Conservation (phyloP, 1,140 invertebrate species). For the Subanguina moxae region DNA sequence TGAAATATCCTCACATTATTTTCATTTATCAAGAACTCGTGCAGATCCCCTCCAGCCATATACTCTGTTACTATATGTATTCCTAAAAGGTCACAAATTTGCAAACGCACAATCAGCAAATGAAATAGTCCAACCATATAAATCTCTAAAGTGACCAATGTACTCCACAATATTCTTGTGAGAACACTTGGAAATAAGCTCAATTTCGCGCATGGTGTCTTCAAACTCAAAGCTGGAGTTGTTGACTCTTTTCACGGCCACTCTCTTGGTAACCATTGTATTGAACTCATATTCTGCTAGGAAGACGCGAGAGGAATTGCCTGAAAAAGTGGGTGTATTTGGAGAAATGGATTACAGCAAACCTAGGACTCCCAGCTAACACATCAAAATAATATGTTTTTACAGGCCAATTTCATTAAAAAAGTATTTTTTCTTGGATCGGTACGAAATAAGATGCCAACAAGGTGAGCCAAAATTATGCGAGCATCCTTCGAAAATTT, state of each 20-base stretch:
- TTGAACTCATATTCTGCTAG: conserved; percentile 4
- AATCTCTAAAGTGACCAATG: conserved; percentile 16
- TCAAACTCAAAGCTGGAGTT: background rate
- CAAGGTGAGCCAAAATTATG: no score
- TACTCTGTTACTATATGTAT: conserved; percentile 39
- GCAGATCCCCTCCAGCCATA: conserved; percentile 32
- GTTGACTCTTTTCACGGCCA: conserved; percentile 5
- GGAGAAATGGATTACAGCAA: background rate
- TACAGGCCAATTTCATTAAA: no score
- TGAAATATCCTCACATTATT: conserved; percentile 21
- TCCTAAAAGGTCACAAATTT: background rate
- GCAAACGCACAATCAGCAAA: no score
- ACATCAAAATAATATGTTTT: no score
- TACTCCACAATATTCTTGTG: conserved; percentile 22
- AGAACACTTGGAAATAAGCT: conserved; percentile 13
- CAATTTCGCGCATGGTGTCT: conserved; percentile 21
- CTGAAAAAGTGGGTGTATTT: background rate
- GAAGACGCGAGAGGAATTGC: background rate
- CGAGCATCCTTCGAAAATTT: no score
- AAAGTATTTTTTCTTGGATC: no score
- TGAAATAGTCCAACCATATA: conserved; percentile 1
- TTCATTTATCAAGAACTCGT: conserved; percentile 13
- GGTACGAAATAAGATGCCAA: no score
- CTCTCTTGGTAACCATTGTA: background rate
- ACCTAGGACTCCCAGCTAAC: no score